Evolutionary conservation across 2,888 invertebrate species (phyloP), one percentile per base, ranked within the genome.

Genomic region (Linyphia triangularis): DNA sequence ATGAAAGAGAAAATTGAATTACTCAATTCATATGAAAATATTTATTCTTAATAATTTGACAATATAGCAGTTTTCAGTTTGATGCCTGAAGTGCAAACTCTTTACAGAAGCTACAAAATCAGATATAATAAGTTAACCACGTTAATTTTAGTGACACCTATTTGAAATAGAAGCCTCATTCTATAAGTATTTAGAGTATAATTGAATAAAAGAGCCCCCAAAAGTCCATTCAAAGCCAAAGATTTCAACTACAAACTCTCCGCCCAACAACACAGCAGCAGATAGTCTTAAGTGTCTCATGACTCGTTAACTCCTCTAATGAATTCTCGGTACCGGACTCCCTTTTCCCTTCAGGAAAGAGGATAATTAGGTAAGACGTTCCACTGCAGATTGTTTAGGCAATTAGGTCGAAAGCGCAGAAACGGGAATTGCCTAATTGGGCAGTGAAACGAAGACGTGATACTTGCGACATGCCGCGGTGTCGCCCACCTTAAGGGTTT

Each of bases 361-460:
- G 77, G 78, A 85, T 85, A 85, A 85, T 85, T 85, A 85, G 78
- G 63, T 69, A 70, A 40, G 85, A 69, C 85, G 85, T 85, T 85
- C 65, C 85, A 78, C 78, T 85, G 78, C 70, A 72, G 85, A 85
- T 85, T 85, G 85, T 85, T 79, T 78, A 78, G 61, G 85, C 78
- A 85, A 85, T 85, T 85, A 85, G 63, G 85, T 24, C 19, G 63
- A 61, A 70, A 79, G 75, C 72, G 70, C 61, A 67, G 40, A 28
- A 63, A 40, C 37, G 33, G 61, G 43, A 33, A 57, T 70, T 30
- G 70, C 85, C 61, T 85, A 85, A 85, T 85, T 85, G 85, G 85
- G 72, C 85, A 72, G 70, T 85, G 57, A 85, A 85, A 85, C 40
- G 43, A 61, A 67, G 72, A 85, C 85, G 78, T 85, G 85, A 26